phyloP scores from a whole-genome alignment of 2,888 invertebrate species.

The Sturmia bella region DNA sequence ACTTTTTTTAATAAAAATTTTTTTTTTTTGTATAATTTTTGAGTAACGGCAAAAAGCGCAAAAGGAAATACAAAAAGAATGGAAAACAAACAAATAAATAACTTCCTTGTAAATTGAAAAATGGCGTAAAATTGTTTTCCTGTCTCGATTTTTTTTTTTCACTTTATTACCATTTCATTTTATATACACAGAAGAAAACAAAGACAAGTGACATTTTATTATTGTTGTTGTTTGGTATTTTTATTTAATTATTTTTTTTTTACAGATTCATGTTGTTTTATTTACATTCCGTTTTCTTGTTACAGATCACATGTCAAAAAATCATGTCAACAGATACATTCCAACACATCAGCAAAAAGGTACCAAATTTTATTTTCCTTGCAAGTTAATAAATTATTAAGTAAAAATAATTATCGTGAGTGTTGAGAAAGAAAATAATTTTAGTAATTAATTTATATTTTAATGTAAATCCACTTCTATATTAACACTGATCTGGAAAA shows the following conservation, averaged over 20 bases:
- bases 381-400: conserved; percentile 23
- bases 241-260: conserved; percentile 5
- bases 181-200: conserved; percentile 27
- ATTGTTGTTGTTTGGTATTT: conserved; percentile 53
- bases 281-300: conserved; percentile 55
- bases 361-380: conserved; percentile 21
- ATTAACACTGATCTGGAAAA: no score
- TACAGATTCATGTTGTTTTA: conserved; percentile 41
- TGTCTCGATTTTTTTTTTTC: conserved; percentile 21
- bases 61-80: conserved; percentile 39
- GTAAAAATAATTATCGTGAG: not conserved
- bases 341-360: conserved; percentile 29
- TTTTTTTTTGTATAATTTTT: conserved; percentile 31
- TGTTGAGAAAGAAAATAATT: conserved; percentile 26
- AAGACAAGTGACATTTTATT: conserved; percentile 65
- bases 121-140: conserved; percentile 68
- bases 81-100: conserved; percentile 55
- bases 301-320: conserved; percentile 68
- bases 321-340: conserved; percentile 66
- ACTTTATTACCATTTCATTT: conserved; percentile 41
- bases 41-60: conserved; percentile 6
- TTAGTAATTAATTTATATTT: not conserved
- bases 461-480: no score
- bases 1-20: not conserved
- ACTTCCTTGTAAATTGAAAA: conserved; percentile 72